phyloP scores from a whole-genome alignment of 2,113 vertebrate genomes.

The Gymnorhina tibicen region DNA sequence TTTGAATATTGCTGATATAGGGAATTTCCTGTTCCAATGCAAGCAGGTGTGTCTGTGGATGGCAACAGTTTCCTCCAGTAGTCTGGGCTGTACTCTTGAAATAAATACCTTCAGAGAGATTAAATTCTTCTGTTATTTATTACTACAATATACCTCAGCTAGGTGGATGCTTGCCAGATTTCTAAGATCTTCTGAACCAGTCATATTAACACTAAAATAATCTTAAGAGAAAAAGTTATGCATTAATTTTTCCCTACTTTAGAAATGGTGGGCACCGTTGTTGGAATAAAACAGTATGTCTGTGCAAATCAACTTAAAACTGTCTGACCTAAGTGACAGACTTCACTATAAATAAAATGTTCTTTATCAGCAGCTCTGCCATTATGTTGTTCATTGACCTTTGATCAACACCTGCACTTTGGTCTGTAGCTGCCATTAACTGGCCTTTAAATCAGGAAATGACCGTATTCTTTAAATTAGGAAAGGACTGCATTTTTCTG shows the following conservation, averaged over 20 bases:
- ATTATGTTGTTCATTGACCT: neutral
- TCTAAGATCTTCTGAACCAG: neutral
- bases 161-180: neutral
- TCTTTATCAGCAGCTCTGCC: neutral
- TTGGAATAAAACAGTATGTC: neutral
- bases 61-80: neutral
- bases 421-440: neutral
- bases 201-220: neutral
- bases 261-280: neutral
- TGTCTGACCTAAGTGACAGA: neutral
- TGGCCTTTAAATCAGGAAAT: neutral
- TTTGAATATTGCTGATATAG: neutral
- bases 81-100: neutral
- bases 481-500: neutral
- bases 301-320: neutral
- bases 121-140: neutral
- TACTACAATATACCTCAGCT: neutral
- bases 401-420: neutral
- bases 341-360: neutral
- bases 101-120: neutral
- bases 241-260: neutral
- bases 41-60: neutral
- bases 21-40: neutral
- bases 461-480: neutral
- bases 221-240: neutral